Evolutionary conservation across 2,888 invertebrate genomes (phyloP), one percentile per base, ranked within the genome.

Genomic region (Pogonocherus hispidulus): DNA sequence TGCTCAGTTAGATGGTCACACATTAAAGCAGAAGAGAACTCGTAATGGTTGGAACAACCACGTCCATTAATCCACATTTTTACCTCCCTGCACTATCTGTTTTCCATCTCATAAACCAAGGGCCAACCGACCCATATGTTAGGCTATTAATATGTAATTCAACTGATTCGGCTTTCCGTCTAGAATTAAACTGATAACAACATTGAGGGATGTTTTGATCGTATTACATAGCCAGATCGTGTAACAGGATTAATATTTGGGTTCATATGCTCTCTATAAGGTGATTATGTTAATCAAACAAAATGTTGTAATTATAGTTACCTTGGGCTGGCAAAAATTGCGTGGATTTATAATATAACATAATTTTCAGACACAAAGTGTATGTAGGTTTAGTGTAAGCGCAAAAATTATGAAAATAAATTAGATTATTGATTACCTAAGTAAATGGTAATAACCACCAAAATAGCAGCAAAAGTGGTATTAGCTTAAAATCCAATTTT

Each of bases 131-230:
- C 11, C 52, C 52, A 52, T 52, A 52, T 52, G 52, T 52, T 16
- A 35, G 9, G 32, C 52, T 52, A 52, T 52, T 52, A 52, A 52
- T 52, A 52, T 52, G 52, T 52, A 52, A 32, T 52, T 52, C 32
- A 19, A 52, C 52, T 32, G 52, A 52, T 11, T 52, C 32, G 52
- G 52, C 52, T 52, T 52, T 35, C 52, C 32, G 9, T 52, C 32
- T 52, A 52, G 32, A 16, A 52, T 52, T 52, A 52, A 52, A 27
- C 19, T 52, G 52, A 52, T 52, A 52, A 52, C 52, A 32, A 52
- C 52, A 27, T 52, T 52, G 52, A 52, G 52, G 52, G 52, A 16
- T 52, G 52, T 35, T 52, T 52, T 27, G 27, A 18, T 52, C 18
- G 32, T 32, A 52, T 52, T 52, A 52, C 52, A 52, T 27, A 16